Percentiles rank a stretch among this genome's conserved stretches.
These are phyloP conservation scores for Promerops cafer DNA, from an alignment of 2,113 vertebrate genomes.

Conservation along the genomic window DNA sequence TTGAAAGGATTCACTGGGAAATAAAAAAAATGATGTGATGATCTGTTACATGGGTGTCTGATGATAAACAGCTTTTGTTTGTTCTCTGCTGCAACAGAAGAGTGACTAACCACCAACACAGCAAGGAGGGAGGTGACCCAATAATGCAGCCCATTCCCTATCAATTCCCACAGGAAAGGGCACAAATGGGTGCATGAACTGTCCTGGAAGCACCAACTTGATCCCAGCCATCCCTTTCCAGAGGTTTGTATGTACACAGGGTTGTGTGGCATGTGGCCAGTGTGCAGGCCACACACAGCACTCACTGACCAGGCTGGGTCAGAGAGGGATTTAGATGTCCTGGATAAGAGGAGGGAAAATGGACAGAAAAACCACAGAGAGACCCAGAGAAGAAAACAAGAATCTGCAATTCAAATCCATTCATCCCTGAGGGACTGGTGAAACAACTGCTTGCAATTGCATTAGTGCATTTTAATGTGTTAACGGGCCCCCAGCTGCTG, in stretches of 20 bases:
- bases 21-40: background rate
- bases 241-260: background rate
- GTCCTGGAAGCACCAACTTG: background rate
- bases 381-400: background rate
- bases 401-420: constrained; percentile 43
- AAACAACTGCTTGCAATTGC: constrained; percentile 37
- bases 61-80: background rate
- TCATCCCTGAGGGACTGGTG: background rate
- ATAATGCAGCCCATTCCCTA: background rate
- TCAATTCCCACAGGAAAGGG: background rate
- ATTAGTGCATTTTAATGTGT: constrained; percentile 45
- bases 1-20: background rate
- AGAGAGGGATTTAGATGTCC: background rate
- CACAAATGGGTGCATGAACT: background rate
- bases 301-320: background rate
- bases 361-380: background rate
- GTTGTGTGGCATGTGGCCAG: background rate
- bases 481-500: constrained; percentile 8
- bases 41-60: background rate
- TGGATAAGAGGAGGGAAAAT: background rate
- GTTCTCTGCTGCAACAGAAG: background rate
- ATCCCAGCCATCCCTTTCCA: background rate
- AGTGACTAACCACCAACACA: background rate
- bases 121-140: background rate
- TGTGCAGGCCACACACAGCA: background rate